Conservation (phyloP, 1,140 invertebrate genomes). For the Trachelipus rathkii region DNA sequence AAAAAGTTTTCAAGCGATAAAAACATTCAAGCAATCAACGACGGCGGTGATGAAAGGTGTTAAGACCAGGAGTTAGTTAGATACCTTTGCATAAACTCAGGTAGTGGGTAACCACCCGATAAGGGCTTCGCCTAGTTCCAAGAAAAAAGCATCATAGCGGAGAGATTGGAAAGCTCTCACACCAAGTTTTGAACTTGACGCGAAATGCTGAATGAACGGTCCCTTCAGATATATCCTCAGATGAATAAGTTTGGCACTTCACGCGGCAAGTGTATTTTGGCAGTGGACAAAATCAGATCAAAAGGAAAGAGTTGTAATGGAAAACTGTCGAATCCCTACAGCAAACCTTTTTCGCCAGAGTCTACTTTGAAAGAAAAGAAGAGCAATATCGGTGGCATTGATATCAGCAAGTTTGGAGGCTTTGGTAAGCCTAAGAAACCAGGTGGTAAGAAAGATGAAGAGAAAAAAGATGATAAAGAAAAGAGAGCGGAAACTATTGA, state of each 20-base stretch:
- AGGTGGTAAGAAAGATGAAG: background rate
- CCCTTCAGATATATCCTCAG: too few relatives aligned
- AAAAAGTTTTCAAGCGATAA: background rate
- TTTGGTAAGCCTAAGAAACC: conserved; percentile 31
- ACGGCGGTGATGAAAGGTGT: conserved; percentile 21
- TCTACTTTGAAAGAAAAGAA: conserved; percentile 12
- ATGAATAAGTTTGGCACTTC: background rate
- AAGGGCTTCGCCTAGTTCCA: conserved; percentile 16
- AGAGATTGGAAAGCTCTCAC: conserved; percentile 32
- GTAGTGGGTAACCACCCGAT: conserved; percentile 27
- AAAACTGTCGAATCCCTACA: conserved; percentile 32
- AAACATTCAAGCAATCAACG: background rate
- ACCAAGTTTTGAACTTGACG: conserved; percentile 36
- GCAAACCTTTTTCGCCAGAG: conserved; percentile 23
- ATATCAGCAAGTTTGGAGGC: conserved; percentile 35
- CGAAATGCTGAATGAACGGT: conserved; percentile 6
- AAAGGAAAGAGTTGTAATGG: background rate
- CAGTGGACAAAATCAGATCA: background rate
- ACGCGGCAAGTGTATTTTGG: background rate
- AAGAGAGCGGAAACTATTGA: background rate
- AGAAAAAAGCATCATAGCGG: conserved; percentile 29
- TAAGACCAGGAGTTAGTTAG: conserved; percentile 31
- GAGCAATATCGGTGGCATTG: conserved; percentile 35
- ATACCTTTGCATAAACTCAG: conserved; percentile 24
- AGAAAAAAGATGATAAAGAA: conserved; percentile 14